Percentiles rank a stretch among this genome's conserved stretches.
Evolutionary conservation across 2,797 vertebrate species (phyloP).

Genomic region (Microctenopoma lineatum): DNA sequence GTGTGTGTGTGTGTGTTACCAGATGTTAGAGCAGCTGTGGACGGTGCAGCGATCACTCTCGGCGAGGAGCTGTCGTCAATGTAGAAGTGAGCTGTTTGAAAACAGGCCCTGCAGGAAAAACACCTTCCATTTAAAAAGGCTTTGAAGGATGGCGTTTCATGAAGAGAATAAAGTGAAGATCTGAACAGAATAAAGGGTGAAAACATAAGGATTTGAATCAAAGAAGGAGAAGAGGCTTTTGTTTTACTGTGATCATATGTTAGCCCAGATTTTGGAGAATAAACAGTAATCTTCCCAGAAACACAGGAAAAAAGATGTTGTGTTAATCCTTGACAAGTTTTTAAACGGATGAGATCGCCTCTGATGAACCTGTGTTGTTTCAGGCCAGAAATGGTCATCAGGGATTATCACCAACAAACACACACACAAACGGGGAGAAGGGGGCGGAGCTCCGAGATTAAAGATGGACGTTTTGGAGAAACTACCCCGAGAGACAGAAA

Average conservation of each 20-base stretch:
- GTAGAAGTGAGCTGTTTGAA: constrained; percentile 99
- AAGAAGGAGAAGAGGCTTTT: constrained; percentile 46
- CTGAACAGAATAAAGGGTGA: background rate
- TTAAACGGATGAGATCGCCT: constrained; percentile 69
- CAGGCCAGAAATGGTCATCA: constrained; percentile 76
- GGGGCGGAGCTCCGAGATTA: constrained; percentile 56
- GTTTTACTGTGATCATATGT: constrained; percentile 38
- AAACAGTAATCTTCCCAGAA: constrained; percentile 60
- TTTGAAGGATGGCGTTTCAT: no score
- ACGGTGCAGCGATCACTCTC: constrained; percentile 86
- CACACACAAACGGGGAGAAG: constrained; percentile 7
- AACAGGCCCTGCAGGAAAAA: constrained; percentile 87
- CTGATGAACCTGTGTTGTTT: constrained; percentile 65
- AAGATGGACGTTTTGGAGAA: constrained; percentile 13
- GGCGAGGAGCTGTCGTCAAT: constrained; percentile 92
- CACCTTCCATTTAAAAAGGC: background rate
- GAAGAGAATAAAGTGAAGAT: no score
- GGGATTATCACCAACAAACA: constrained; percentile 74
- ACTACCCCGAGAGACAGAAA: constrained; percentile 7
- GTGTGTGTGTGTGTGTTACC: constrained; percentile 78
- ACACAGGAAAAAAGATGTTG: constrained; percentile 67
- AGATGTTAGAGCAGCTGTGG: constrained; percentile 83
- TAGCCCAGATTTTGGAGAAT: constrained; percentile 54
- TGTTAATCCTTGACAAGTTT: constrained; percentile 75
- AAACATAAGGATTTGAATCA: background rate